Conservation (phyloP, 2,113 vertebrate genomes). For the Polyodon spathula region DNA sequence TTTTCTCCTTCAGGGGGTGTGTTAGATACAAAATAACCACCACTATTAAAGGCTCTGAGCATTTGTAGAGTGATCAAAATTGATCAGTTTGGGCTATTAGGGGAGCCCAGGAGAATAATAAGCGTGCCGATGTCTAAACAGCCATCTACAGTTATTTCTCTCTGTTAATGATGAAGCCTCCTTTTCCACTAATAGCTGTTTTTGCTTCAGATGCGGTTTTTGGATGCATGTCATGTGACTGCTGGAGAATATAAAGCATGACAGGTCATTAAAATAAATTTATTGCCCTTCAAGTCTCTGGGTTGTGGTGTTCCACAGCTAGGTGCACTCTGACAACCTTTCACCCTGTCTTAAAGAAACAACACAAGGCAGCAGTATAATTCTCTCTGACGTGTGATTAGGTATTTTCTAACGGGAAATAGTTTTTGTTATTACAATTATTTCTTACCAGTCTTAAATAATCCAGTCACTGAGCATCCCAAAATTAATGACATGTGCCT, state of each 20-base stretch:
- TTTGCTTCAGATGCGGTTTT: slow-evolving; percentile 34
- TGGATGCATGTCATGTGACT: slow-evolving; percentile 27
- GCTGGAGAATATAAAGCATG: slow-evolving; percentile 19
- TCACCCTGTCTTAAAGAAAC: slow-evolving; percentile 8
- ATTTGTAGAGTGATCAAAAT: slow-evolving; percentile 14
- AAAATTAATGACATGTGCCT: not conserved
- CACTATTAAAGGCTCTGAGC: slow-evolving; percentile 9
- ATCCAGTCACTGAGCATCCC: too few species aligned
- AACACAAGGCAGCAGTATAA: not conserved
- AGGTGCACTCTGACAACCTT: slow-evolving; percentile 11
- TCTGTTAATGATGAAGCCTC: slow-evolving; percentile 41
- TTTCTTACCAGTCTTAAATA: too few species aligned
- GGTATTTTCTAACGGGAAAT: too few species aligned
- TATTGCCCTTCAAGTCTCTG: slow-evolving; percentile 7
- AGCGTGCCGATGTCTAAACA: slow-evolving; percentile 2
- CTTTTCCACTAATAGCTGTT: slow-evolving; percentile 41
- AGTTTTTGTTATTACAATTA: too few species aligned
- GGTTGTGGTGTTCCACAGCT: not conserved
- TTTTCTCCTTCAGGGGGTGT: slow-evolving; percentile 10
- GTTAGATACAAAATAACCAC: slow-evolving; percentile 12
- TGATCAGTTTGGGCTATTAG: slow-evolving; percentile 16
- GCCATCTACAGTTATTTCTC: slow-evolving; percentile 7
- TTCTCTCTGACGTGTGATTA: slow-evolving; percentile 1
- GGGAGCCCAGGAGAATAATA: slow-evolving; percentile 9
- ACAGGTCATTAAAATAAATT: slow-evolving; percentile 17